Conservation (phyloP, 2,888 invertebrate species). For the Antheraea assamensis region DNA sequence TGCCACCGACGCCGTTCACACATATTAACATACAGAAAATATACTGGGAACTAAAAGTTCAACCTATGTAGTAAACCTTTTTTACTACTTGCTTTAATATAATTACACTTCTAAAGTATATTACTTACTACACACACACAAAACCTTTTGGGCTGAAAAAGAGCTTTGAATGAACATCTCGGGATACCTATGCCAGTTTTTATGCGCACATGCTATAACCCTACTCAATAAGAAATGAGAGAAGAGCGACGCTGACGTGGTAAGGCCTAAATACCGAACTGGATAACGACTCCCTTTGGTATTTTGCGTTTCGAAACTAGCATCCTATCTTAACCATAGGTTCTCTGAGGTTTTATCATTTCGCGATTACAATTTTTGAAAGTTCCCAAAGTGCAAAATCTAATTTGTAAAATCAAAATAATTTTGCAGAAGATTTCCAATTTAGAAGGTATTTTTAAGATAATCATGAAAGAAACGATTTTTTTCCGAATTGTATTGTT, state of each 20-base stretch:
- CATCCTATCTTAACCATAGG: not conserved
- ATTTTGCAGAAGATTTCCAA: too few species aligned
- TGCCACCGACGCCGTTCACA: conserved; percentile 51
- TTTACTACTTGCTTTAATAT: conserved; percentile 5
- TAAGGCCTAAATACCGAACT: not conserved
- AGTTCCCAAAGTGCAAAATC: too few species aligned
- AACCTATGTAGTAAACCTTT: conserved; percentile 29
- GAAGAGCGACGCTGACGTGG: not conserved
- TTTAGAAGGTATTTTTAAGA: too few species aligned
- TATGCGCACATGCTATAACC: not conserved
- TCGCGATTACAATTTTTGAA: too few species aligned
- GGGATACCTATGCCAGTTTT: not conserved
- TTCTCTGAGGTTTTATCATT: too few species aligned
- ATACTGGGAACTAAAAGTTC: conserved; percentile 46
- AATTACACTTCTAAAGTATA: not conserved
- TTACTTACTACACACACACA: not conserved
- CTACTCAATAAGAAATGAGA: not conserved
- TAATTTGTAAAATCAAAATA: too few species aligned
- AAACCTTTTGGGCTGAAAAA: not conserved
- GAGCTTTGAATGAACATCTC: not conserved
- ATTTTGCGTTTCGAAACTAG: not conserved
- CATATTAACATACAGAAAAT: conserved; percentile 39
- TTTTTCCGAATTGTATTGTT: too few species aligned
- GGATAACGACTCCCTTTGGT: not conserved
- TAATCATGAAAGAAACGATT: too few species aligned